These are phyloP conservation scores for Whitmania pigra DNA, from an alignment of 1,140 invertebrate species.

Conservation along the genomic window DNA sequence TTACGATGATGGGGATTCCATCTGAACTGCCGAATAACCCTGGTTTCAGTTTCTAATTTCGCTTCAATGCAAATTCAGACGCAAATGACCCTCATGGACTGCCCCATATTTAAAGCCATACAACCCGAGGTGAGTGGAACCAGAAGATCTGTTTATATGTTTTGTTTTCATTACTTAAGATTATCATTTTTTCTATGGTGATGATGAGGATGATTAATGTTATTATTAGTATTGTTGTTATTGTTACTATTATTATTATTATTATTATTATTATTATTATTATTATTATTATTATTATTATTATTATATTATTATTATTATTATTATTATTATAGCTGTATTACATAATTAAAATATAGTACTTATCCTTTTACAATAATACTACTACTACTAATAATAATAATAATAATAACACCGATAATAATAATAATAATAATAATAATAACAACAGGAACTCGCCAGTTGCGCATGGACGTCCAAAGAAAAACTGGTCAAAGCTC, in stretches of 20 bases:
- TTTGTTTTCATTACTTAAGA: neutral
- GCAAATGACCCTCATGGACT: constrained; percentile 74
- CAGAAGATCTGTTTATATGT: neutral
- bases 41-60: constrained; percentile 9
- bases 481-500: constrained; percentile 71
- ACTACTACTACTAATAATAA: neutral
- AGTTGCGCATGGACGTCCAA: constrained; percentile 85
- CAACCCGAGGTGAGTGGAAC: constrained; percentile 51
- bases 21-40: no score
- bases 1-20: no score
- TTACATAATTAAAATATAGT: no score
- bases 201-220: neutral
- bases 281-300: neutral
- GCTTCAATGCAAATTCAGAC: constrained; percentile 60
- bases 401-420: neutral
- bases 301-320: neutral
- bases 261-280: neutral
- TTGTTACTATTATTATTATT: neutral
- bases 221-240: neutral
- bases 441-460: constrained; percentile 52
- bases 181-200: neutral
- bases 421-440: neutral
- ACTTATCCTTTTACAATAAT: no score
- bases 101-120: constrained; percentile 67
- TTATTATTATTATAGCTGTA: constrained; percentile 3